A percentile compares a stretch with the other conserved stretches of the same genome.
Conservation (phyloP, 2,888 invertebrate species). For the Venustoraphidia nigricollis region DNA sequence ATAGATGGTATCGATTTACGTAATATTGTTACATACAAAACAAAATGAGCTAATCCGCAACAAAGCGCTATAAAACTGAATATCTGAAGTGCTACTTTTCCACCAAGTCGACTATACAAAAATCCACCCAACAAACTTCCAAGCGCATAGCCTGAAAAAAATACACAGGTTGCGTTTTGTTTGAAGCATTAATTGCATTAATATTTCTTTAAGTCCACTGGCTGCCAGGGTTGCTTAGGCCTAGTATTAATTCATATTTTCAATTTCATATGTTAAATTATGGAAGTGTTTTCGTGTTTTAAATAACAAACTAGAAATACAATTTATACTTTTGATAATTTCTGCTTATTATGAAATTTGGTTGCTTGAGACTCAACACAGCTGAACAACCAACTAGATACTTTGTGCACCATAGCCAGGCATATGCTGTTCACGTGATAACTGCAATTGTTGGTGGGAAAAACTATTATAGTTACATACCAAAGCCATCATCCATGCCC, state of each 20-base stretch:
- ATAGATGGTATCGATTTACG: slow-evolving; percentile 20
- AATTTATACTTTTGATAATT: too few relatives aligned
- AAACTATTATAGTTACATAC: slow-evolving; percentile 25
- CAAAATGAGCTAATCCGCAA: slow-evolving; percentile 28
- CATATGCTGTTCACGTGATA: too few relatives aligned
- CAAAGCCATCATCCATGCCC: slow-evolving; percentile 77
- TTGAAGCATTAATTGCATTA: too few relatives aligned
- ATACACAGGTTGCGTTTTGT: slow-evolving; percentile 1
- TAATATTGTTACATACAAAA: slow-evolving; percentile 25
- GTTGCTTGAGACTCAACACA: too few relatives aligned
- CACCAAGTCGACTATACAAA: slow-evolving; percentile 47
- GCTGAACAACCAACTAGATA: neutral
- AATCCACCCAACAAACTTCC: slow-evolving; percentile 61
- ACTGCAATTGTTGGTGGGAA: too few relatives aligned
- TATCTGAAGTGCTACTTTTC: slow-evolving; percentile 35
- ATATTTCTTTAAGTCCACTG: too few relatives aligned
- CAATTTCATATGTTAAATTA: too few relatives aligned
- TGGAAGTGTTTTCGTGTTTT: too few relatives aligned
- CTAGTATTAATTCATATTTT: too few relatives aligned
- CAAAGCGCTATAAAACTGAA: slow-evolving; percentile 28
- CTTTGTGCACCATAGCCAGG: neutral
- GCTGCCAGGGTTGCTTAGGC: too few relatives aligned
- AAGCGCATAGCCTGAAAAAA: slow-evolving; percentile 49
- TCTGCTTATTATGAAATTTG: too few relatives aligned
- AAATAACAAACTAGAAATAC: too few relatives aligned